These are phyloP conservation scores for Hirundichthys speculiger DNA, from an alignment of 2,113 vertebrate genomes.

Conservation along the genomic window DNA sequence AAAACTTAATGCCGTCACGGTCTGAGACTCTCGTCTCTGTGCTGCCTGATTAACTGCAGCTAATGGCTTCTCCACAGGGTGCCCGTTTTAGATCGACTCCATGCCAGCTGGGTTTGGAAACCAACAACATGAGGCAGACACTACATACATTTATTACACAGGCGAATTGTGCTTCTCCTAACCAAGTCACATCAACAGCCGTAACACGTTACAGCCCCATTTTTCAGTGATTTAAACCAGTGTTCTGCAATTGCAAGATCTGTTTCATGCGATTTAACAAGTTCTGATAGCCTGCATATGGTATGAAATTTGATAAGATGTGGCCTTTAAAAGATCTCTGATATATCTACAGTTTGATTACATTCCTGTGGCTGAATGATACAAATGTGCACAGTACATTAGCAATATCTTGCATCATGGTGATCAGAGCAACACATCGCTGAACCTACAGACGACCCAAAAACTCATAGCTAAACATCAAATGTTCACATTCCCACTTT, in stretches of 20 bases:
- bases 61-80: slow-evolving; percentile 53
- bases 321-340: slow-evolving; percentile 9
- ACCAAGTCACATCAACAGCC: slow-evolving; percentile 9
- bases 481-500: slow-evolving; percentile 38
- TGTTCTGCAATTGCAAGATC: neutral
- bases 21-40: slow-evolving; percentile 22
- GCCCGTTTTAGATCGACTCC: slow-evolving; percentile 21
- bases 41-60: slow-evolving; percentile 57
- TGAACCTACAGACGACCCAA: neutral
- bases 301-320: slow-evolving; percentile 20
- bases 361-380: slow-evolving; percentile 4
- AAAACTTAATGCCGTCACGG: slow-evolving; percentile 30
- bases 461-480: neutral
- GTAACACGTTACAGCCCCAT: neutral
- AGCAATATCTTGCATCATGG: slow-evolving; percentile 13
- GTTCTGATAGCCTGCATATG: neutral
- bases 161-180: slow-evolving; percentile 27
- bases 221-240: slow-evolving; percentile 13
- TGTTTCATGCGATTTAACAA: neutral
- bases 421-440: slow-evolving; percentile 12
- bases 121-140: slow-evolving; percentile 31
- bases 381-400: neutral
- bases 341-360: neutral
- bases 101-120: slow-evolving; percentile 42
- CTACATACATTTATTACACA: slow-evolving; percentile 1